These are phyloP conservation scores for Limnephilus auricula DNA, from an alignment of 2,888 invertebrate species.

Conservation along the genomic window DNA sequence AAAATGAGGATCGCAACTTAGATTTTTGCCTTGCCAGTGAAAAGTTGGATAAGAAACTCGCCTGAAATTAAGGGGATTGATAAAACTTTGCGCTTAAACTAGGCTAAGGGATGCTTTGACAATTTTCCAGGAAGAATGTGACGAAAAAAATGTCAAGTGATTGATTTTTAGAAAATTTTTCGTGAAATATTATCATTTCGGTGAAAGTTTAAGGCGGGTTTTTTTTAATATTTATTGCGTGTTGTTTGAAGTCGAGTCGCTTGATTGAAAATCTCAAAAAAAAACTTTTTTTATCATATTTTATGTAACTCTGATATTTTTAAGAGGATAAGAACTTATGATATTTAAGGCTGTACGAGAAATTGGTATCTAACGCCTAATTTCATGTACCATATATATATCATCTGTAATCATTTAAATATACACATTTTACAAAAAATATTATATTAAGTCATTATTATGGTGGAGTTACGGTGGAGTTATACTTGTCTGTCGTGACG, in stretches of 20 bases:
- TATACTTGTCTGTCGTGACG: too few species aligned
- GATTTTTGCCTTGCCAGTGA: constrained; percentile 12
- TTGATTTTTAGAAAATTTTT: neutral
- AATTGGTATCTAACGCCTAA: too few species aligned
- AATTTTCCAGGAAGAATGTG: constrained; percentile 3
- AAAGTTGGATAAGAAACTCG: neutral
- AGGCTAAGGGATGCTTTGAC: neutral
- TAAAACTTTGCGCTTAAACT: constrained; percentile 14
- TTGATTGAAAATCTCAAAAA: neutral
- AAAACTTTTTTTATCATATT: neutral
- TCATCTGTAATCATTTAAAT: too few species aligned
- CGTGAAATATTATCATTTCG: neutral
- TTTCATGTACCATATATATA: too few species aligned
- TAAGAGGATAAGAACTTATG: neutral
- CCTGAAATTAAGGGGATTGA: constrained; percentile 27
- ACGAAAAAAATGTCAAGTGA: neutral
- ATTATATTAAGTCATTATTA: too few species aligned
- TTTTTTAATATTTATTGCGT: neutral
- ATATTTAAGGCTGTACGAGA: neutral
- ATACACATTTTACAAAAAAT: too few species aligned
- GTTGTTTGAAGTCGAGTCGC: neutral
- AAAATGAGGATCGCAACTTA: neutral
- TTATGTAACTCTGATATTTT: neutral
- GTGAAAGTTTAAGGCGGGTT: neutral
- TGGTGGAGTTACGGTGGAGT: too few species aligned